Percentiles rank a stretch among this genome's conserved stretches.
phyloP scores from a whole-genome alignment of 35 echinoderm and acorn worm genomes.

The Amphiura filiformis region DNA sequence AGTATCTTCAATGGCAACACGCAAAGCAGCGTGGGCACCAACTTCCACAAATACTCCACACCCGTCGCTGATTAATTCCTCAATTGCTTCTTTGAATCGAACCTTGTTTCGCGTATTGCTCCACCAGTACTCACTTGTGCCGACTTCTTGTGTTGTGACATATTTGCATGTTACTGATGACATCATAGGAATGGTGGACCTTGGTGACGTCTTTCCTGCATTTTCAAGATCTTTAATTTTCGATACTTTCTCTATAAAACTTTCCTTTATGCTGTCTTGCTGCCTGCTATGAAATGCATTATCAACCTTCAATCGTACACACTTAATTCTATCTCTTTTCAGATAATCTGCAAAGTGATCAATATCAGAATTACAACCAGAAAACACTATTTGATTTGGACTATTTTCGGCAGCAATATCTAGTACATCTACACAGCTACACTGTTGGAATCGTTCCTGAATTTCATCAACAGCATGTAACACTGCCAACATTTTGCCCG shows the following conservation, averaged over 20 bases:
- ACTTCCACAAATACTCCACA: constrained; percentile 54
- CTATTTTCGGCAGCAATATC: constrained; percentile 60
- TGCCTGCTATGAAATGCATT: constrained; percentile 88
- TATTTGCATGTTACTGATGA: constrained; percentile 49
- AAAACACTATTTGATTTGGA: constrained; percentile 66
- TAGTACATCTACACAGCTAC: background rate
- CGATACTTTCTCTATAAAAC: constrained; percentile 26
- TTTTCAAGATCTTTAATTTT: background rate
- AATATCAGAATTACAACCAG: constrained; percentile 32
- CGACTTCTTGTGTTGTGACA: background rate
- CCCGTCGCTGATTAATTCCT: constrained; percentile 25
- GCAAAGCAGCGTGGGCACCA: constrained; percentile 44
- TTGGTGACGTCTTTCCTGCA: background rate
- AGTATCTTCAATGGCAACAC: constrained; percentile 33
- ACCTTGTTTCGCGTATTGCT: constrained; percentile 50
- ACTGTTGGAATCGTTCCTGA: background rate
- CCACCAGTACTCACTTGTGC: constrained; percentile 50
- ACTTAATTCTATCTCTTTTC: constrained; percentile 30
- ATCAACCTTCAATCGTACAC: constrained; percentile 55
- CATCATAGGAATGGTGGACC: constrained; percentile 46
- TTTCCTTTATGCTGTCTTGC: constrained; percentile 55
- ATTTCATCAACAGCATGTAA: constrained; percentile 37
- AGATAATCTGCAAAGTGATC: constrained; percentile 20
- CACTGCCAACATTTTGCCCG: constrained; percentile 55
- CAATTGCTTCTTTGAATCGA: constrained; percentile 27